A percentile compares a stretch with the other conserved stretches of the same genome.
Conservation (phyloP, 2,888 invertebrate species). For the Amphipyra berbera region DNA sequence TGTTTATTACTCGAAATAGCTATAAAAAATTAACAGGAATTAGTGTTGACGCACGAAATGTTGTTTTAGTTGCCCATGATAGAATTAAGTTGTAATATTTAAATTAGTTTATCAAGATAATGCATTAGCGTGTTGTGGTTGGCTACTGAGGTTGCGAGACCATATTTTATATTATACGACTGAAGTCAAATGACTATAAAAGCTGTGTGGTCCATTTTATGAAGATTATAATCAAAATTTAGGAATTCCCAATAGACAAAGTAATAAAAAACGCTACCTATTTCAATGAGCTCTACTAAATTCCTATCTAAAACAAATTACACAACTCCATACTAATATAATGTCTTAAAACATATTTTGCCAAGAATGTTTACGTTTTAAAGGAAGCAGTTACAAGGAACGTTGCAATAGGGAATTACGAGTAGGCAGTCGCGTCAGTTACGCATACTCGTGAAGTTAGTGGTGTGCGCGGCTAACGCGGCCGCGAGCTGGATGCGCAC, state of each 20-base stretch:
- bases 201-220: neutral
- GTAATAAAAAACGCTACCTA: too few species aligned
- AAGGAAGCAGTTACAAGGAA: conserved; percentile 53
- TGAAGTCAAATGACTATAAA: conserved; percentile 19
- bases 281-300: too few species aligned
- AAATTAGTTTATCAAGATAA: conserved; percentile 31
- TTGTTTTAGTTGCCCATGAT: conserved; percentile 17
- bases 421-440: conserved; percentile 64
- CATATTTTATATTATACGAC: conserved; percentile 25
- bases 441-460: conserved; percentile 67
- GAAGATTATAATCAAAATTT: too few species aligned
- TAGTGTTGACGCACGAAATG: conserved; percentile 10
- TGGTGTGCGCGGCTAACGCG: conserved; percentile 66
- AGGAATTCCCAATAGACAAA: too few species aligned
- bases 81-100: conserved; percentile 31
- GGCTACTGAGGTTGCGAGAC: conserved; percentile 21
- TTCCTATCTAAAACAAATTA: conserved; percentile 21
- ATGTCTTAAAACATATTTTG: conserved; percentile 19
- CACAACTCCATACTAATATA: conserved; percentile 34
- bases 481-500: conserved; percentile 63
- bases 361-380: conserved; percentile 47
- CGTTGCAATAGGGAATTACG: conserved; percentile 58
- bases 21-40: conserved; percentile 15
- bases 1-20: conserved; percentile 12
- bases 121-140: neutral